Percentiles rank a stretch among this genome's conserved stretches.
Evolutionary conservation across 2,888 invertebrate genomes (phyloP).

Genomic region (Lucinisca nassula): DNA sequence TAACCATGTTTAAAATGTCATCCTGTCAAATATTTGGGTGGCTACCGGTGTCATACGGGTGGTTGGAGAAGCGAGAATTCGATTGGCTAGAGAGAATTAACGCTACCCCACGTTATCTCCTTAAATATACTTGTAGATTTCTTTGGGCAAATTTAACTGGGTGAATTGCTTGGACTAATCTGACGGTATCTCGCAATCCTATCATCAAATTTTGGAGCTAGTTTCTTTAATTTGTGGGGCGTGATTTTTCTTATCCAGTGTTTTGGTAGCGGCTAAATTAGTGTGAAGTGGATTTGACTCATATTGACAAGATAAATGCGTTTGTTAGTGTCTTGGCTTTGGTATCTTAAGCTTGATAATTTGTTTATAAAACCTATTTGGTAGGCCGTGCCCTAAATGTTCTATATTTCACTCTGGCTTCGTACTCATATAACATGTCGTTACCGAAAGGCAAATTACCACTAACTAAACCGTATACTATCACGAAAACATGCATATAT

Average conservation of each 20-base stretch:
- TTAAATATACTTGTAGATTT: neutral
- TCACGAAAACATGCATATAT: too few species aligned
- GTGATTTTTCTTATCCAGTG: slow-evolving; percentile 64
- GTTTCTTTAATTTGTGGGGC: slow-evolving; percentile 26
- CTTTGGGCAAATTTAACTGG: neutral
- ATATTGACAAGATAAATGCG: slow-evolving; percentile 60
- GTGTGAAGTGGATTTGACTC: slow-evolving; percentile 58
- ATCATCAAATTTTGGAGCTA: neutral
- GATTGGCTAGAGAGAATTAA: slow-evolving; percentile 49
- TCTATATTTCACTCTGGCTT: neutral
- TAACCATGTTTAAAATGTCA: slow-evolving; percentile 56
- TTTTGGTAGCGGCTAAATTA: slow-evolving; percentile 62
- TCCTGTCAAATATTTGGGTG: slow-evolving; percentile 66
- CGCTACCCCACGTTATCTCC: slow-evolving; percentile 46
- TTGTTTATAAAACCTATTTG: neutral
- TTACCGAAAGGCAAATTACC: too few species aligned
- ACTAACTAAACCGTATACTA: too few species aligned
- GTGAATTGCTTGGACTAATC: slow-evolving; percentile 22
- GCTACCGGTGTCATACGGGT: slow-evolving; percentile 68
- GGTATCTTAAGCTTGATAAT: neutral
- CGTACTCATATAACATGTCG: too few species aligned
- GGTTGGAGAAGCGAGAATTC: slow-evolving; percentile 18
- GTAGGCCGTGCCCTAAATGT: neutral
- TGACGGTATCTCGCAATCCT: slow-evolving; percentile 33
- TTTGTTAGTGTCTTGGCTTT: slow-evolving; percentile 3